Conservation (phyloP, 2,888 invertebrate genomes). For the Watsonalla cultraria region DNA sequence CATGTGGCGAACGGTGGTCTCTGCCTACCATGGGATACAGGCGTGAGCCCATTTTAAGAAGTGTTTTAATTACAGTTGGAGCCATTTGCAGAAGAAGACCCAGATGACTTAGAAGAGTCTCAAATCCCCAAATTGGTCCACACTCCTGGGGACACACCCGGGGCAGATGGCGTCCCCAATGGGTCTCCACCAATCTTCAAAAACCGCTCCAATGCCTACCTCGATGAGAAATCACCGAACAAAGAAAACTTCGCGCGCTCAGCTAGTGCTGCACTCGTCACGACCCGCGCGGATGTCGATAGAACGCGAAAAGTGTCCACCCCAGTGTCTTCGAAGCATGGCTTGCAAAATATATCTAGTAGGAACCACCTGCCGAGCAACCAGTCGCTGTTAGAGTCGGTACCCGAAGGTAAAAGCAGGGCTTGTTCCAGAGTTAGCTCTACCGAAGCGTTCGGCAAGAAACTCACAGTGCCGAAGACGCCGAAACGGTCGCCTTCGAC, state of each 20-base stretch:
- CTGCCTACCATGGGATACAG: too few relatives aligned
- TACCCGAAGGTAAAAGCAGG: constrained; percentile 79
- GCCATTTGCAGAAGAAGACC: constrained; percentile 59
- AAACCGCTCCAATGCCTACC: constrained; percentile 39
- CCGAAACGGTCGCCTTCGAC: constrained; percentile 86
- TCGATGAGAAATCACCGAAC: constrained; percentile 37
- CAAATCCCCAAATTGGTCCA: constrained; percentile 45
- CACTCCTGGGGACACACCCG: constrained; percentile 45
- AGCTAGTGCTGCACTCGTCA: constrained; percentile 84
- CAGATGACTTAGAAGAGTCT: constrained; percentile 40
- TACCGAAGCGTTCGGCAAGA: constrained; percentile 60
- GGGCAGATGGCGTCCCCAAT: constrained; percentile 41
- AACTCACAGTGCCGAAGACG: constrained; percentile 59
- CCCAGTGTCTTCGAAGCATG: constrained; percentile 54
- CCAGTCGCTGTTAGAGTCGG: constrained; percentile 81
- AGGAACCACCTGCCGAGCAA: constrained; percentile 82
- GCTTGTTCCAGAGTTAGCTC: constrained; percentile 46
- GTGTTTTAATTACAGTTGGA: constrained; percentile 52
- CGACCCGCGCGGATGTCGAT: constrained; percentile 53
- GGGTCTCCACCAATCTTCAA: constrained; percentile 60
- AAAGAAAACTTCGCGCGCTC: constrained; percentile 78
- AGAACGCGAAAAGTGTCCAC: constrained; percentile 59
- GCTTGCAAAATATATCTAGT: constrained; percentile 80
- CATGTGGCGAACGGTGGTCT: too few relatives aligned
- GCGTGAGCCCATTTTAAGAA: too few relatives aligned